Conservation (phyloP, 2,113 vertebrate species). For the Globicephala melas region DNA sequence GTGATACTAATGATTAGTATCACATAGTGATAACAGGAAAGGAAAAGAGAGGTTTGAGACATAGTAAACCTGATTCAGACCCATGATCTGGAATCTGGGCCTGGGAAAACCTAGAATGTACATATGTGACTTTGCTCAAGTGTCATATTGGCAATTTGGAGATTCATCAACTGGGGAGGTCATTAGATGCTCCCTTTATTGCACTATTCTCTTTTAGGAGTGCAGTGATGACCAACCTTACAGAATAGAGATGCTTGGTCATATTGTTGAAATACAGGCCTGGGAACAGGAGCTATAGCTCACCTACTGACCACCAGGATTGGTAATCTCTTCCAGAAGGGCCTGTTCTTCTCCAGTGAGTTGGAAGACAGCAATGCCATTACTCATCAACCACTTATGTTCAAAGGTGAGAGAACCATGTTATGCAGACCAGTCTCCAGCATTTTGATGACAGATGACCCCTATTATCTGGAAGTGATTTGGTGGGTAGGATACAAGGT, state of each 20-base stretch:
- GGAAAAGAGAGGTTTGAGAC: constrained; percentile 13
- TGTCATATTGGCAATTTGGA: constrained; percentile 27
- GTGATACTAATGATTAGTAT: constrained; percentile 23
- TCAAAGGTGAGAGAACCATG: not conserved
- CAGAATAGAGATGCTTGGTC: not conserved
- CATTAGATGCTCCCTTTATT: constrained; percentile 11
- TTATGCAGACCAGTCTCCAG: not conserved
- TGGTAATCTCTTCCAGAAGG: constrained; percentile 59
- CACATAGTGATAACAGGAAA: not conserved
- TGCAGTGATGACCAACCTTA: not conserved
- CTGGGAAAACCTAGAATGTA: not conserved
- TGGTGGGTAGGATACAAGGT: not conserved
- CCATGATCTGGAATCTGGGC: not conserved
- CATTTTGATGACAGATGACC: not conserved
- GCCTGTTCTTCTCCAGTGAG: constrained; percentile 17
- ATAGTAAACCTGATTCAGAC: constrained; percentile 19
- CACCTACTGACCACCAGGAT: constrained; percentile 17
- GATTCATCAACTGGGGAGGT: not conserved
- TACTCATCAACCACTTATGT: constrained; percentile 30
- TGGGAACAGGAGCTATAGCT: not conserved
- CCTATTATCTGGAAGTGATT: not conserved
- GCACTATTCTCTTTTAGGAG: not conserved
- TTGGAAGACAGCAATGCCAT: not conserved
- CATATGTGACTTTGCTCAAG: constrained; percentile 28
- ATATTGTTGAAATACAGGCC: constrained; percentile 1